Evolutionary conservation across 2,113 vertebrate species (phyloP).

Genomic region (Odocoileus hemionus): DNA sequence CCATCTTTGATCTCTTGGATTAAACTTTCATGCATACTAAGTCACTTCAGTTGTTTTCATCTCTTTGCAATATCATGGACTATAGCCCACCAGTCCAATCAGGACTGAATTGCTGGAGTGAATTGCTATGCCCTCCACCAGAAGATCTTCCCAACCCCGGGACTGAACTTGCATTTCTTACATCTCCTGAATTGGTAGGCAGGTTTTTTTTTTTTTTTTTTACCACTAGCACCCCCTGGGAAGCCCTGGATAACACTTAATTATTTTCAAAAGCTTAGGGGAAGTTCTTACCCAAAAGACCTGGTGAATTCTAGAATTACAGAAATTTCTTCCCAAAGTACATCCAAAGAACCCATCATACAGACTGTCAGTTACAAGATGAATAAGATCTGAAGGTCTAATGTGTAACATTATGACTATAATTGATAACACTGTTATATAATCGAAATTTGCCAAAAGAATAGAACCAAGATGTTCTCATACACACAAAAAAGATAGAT

Average conservation of each 20-base stretch:
- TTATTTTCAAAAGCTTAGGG: neutral
- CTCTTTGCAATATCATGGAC: neutral
- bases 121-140: neutral
- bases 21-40: neutral
- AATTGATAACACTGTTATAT: too few species aligned
- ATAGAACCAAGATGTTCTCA: neutral
- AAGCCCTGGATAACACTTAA: neutral
- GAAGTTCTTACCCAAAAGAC: neutral
- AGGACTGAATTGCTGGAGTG: neutral
- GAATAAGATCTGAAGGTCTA: neutral
- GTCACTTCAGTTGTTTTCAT: neutral
- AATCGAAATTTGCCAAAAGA: neutral
- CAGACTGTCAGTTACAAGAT: neutral
- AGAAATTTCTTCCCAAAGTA: neutral
- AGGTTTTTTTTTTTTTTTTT: neutral
- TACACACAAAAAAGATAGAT: neutral
- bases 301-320: neutral
- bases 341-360: neutral
- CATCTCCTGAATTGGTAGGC: neutral
- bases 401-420: neutral
- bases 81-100: neutral
- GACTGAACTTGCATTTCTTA: neutral
- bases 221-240: neutral
- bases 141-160: rapidly evolving
- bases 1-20: neutral